Evolutionary conservation across 2,797 vertebrate species (phyloP).

Genomic region (Lacerta agilis): DNA sequence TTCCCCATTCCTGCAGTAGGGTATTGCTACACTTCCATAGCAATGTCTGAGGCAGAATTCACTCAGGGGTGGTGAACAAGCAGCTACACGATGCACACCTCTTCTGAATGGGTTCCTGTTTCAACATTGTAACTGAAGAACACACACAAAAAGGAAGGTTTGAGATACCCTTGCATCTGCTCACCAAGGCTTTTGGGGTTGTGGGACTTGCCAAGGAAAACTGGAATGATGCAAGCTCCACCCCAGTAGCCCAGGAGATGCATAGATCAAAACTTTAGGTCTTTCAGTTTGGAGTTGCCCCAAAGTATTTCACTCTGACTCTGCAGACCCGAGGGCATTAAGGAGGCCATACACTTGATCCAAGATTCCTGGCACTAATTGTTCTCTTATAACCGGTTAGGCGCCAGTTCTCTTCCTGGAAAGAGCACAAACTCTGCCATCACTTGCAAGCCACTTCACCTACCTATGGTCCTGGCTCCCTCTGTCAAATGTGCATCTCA

Average conservation of each 20-base stretch:
- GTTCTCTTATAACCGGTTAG: not conserved
- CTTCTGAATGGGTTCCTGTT: not conserved
- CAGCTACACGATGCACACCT: too few relatives aligned
- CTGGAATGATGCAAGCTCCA: not conserved
- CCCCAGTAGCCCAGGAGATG: not conserved
- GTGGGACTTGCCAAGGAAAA: not conserved
- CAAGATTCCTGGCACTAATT: not conserved
- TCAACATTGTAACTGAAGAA: not conserved
- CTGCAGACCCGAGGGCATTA: too few relatives aligned
- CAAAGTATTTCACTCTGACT: too few relatives aligned
- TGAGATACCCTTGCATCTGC: not conserved
- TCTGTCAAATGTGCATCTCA: not conserved
- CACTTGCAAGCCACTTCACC: not conserved
- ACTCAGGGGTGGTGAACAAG: too few relatives aligned
- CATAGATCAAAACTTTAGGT: not conserved
- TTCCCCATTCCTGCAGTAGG: too few relatives aligned
- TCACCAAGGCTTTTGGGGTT: not conserved
- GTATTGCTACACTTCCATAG: not conserved
- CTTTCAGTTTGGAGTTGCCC: not conserved
- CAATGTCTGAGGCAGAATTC: not conserved
- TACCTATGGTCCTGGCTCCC: not conserved
- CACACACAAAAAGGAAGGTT: not conserved
- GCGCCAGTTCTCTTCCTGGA: not conserved
- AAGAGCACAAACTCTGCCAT: not conserved
- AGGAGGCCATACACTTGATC: not conserved